Evolutionary conservation across 2,797 vertebrate species (phyloP).

Genomic region (Tolypeutes matacus): DNA sequence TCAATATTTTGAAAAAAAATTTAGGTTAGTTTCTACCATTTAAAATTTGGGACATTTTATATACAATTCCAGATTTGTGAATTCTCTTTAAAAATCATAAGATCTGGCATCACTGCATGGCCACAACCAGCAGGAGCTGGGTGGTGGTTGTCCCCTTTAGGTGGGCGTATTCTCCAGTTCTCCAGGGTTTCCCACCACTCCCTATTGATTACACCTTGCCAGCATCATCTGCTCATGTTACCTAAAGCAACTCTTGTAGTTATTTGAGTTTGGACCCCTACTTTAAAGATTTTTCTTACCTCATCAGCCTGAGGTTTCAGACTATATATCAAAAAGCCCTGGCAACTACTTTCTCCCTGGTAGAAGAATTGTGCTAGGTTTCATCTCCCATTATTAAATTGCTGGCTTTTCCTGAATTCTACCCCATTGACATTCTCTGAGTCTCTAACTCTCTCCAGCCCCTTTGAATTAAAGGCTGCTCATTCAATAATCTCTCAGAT

Average conservation of each 20-base stretch:
- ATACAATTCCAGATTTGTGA: neutral
- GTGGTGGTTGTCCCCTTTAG: neutral
- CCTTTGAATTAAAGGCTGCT: neutral
- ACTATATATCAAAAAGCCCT: neutral
- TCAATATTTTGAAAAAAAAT: neutral
- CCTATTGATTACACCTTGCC: rapidly evolving
- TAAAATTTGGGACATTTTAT: neutral
- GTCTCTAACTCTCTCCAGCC: neutral
- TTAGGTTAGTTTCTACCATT: neutral
- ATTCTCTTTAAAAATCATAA: neutral
- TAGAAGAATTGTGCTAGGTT: neutral
- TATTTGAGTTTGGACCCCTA: neutral
- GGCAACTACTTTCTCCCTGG: neutral
- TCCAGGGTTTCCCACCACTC: neutral
- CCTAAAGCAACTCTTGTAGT: neutral
- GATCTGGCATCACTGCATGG: neutral
- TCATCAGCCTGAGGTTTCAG: neutral
- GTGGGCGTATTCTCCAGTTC: neutral
- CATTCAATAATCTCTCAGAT: neutral
- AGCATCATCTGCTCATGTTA: neutral
- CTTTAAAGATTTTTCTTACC: neutral
- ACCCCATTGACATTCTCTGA: neutral
- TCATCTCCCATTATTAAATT: neutral
- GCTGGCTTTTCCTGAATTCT: neutral
- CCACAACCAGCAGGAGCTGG: neutral